phyloP scores from a whole-genome alignment of 2,113 vertebrate species.

The Dunckerocampus dactyliophorus region DNA sequence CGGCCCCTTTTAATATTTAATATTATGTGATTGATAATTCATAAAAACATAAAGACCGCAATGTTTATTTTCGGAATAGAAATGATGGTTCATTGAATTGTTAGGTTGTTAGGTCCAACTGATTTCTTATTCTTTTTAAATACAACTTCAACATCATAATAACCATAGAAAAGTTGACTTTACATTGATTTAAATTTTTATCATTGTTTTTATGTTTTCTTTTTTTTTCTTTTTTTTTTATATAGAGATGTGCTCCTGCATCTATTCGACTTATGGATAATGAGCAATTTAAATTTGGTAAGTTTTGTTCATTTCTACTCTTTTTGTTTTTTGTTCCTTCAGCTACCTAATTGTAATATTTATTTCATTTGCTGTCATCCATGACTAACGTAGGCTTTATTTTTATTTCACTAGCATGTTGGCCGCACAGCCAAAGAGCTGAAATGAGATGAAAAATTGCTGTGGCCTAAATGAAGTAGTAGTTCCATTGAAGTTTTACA shows the following conservation, averaged over 20 bases:
- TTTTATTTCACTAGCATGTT: not conserved
- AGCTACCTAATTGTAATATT: not conserved
- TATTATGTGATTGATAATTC: no score
- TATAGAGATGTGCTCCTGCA: conserved; percentile 93
- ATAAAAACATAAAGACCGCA: no score
- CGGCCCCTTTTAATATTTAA: no score
- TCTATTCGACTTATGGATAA: conserved; percentile 98
- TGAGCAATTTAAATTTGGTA: conserved; percentile 95
- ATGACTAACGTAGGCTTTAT: conserved; percentile 20
- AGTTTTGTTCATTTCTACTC: conserved; percentile 53
- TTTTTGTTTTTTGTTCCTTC: no score
- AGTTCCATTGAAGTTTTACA: conserved; percentile 61
- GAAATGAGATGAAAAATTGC: conserved; percentile 62
- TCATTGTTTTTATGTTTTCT: not conserved
- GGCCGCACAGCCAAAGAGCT: conserved; percentile 11
- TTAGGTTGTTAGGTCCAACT: no score
- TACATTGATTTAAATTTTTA: not conserved
- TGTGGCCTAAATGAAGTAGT: conserved; percentile 63
- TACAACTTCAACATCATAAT: not conserved
- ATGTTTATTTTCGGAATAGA: no score
- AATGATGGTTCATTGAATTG: no score
- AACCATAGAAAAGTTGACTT: not conserved
- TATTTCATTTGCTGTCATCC: conserved; percentile 14
- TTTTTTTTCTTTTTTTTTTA: not conserved
- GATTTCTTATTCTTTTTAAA: not conserved